Percentiles rank a stretch among this genome's conserved stretches.
Conservation (phyloP, 2,797 vertebrate species). For the Hoplostethus atlanticus region DNA sequence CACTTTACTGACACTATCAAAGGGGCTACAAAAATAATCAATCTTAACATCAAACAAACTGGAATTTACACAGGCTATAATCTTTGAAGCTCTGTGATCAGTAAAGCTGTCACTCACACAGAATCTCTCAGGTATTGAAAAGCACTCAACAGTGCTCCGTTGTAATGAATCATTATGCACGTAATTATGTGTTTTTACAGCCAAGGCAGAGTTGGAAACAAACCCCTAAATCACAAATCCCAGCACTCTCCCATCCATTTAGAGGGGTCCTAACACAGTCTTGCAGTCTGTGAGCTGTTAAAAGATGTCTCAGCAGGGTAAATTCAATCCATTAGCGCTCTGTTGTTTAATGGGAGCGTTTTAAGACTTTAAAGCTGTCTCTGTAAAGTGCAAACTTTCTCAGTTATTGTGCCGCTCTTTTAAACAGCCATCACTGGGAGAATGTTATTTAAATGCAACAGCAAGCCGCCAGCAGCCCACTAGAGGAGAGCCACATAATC, state of each 20-base stretch:
- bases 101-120: slow-evolving; percentile 65
- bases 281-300: slow-evolving; percentile 36
- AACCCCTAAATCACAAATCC: slow-evolving; percentile 47
- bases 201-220: slow-evolving; percentile 36
- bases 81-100: slow-evolving; percentile 46
- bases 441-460: slow-evolving; percentile 52
- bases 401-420: slow-evolving; percentile 48
- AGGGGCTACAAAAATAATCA: slow-evolving; percentile 15
- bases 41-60: slow-evolving; percentile 35
- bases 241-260: slow-evolving; percentile 59
- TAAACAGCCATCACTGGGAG: slow-evolving; percentile 46
- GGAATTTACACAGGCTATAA: slow-evolving; percentile 35
- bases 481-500: not conserved
- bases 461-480: slow-evolving; percentile 18
- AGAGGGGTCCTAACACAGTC: slow-evolving; percentile 44
- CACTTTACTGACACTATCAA: not conserved
- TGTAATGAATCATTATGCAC: slow-evolving; percentile 67
- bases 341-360: slow-evolving; percentile 68
- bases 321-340: slow-evolving; percentile 74
- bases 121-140: slow-evolving; percentile 71
- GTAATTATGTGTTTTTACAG: slow-evolving; percentile 57
- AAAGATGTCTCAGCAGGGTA: slow-evolving; percentile 60
- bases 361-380: slow-evolving; percentile 60
- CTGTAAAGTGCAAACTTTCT: slow-evolving; percentile 63
- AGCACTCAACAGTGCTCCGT: slow-evolving; percentile 69